Evolutionary conservation across 2,113 vertebrate species (phyloP), one percentile per base, ranked within the genome.

Genomic region (Myrmecophaga tridactyla): DNA sequence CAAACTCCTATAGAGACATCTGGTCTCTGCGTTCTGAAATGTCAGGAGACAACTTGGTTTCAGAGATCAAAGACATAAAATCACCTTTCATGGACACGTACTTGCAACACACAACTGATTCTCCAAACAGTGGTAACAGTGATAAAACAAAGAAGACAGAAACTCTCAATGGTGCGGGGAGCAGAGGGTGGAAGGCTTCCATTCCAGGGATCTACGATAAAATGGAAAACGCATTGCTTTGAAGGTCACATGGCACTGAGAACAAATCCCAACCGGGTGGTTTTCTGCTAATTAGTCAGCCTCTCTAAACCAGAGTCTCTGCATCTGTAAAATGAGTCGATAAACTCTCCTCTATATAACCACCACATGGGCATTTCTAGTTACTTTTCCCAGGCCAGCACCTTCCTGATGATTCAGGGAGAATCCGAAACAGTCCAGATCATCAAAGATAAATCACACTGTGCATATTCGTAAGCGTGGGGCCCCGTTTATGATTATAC

Each of bases 401-500:
- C 6, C 43, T 20, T 7, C 14, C 21, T 0, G 6, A 18, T 0
- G 4, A 27, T 8, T 3, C 1, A 9, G 56, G 29, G 27, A 62
- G 3, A n/a, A 43, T 8, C 39, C 34, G 8, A 46, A 20, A 31
- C 4, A 25, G 41, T 2, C 48, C 41, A 2, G 39, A 25, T 1
- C 36, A 41, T 20, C 23, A 0, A 9, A 39, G 56, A 15, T 29
- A 31, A 60, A 36, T 6, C 56, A 4, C 11, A 1, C 51, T 4
- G 5, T 0, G 3, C 17, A 0, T 27, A 0, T 36, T 29, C 9
- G 6, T 58, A 72, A 63, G 48, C 0, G 7, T 2, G 5, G 51
- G 39, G 39, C 29, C 78, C 23, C 46, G 1, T 31, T 27, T 39
- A 1, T 0, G 36, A 20, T 0, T 2, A 4, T 13, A 1, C 11